Percentiles rank a stretch among this genome's conserved stretches.
These are phyloP conservation scores for Pollenia labialis DNA, from an alignment of 2,888 invertebrate species.

Conservation along the genomic window DNA sequence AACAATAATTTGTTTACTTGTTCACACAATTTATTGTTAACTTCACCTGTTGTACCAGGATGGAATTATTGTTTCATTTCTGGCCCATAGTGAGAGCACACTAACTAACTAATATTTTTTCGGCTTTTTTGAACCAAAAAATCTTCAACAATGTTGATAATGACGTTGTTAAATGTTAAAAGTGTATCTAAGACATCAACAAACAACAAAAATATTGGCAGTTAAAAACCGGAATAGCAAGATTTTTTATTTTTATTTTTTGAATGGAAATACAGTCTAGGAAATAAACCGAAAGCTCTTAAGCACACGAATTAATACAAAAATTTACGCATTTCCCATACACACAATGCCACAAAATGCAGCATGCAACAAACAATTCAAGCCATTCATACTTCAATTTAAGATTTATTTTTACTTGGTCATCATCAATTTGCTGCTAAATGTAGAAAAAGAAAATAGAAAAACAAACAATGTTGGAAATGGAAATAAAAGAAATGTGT, in stretches of 20 bases:
- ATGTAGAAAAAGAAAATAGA: slow-evolving; percentile 15
- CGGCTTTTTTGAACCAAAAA: not conserved
- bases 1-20: not conserved
- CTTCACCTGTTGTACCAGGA: not conserved
- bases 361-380: slow-evolving; percentile 41
- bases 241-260: slow-evolving; percentile 19
- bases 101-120: not conserved
- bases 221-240: slow-evolving; percentile 38
- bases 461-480: slow-evolving; percentile 21
- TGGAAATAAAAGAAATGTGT: slow-evolving; percentile 68
- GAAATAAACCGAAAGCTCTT: not conserved
- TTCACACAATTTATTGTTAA: not conserved
- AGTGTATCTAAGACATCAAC: slow-evolving; percentile 49
- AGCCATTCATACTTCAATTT: slow-evolving; percentile 65
- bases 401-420: slow-evolving; percentile 68
- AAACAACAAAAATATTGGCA: slow-evolving; percentile 32
- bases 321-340: slow-evolving; percentile 62
- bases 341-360: slow-evolving; percentile 30
- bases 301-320: slow-evolving; percentile 14
- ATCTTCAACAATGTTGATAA: slow-evolving; percentile 44
- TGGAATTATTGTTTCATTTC: not conserved
- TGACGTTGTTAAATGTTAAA: slow-evolving; percentile 65
- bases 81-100: not conserved
- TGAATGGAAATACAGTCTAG: not conserved
- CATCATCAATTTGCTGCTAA: slow-evolving; percentile 59